Evolutionary conservation across 53 echinoderm and acorn worm genomes (phyloP), one percentile per base, ranked within the genome.

Genomic region (Luidia sarsii): DNA sequence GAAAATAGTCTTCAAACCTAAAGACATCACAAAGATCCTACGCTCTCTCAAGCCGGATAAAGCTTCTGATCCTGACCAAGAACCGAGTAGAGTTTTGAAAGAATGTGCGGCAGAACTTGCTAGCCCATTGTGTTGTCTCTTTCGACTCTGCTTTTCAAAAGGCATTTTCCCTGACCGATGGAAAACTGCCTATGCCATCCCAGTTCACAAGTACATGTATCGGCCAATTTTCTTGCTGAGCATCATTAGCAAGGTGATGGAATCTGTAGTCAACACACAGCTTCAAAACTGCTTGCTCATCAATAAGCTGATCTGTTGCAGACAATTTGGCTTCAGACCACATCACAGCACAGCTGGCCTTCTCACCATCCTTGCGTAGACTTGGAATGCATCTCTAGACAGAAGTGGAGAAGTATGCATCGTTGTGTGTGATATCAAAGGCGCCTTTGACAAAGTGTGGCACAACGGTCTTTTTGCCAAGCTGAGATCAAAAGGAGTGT

Each of bases 31-130:
- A 23, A 88, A 46, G 50, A 29, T 75, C 64, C 19, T 88, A 48
- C 33, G 27, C 21, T 13, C 65, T 2, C 67, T 83, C 6, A 4
- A 65, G 33, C 75, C 75, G 36, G 83, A 83, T 60, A 67, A 88
- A 66, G 83, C 83, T 27, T 71, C 74, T 24, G 88, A 83, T 20
- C 75, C 89, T n/a, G 89, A 89, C 30, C 24, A 77, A 33, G 62
- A 83, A 46, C 89, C 89, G 8, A 55, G 68, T 11, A 75, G 89
- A 57, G 75, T 88, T 52, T 24, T 88, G 46, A 87, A 80, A 54
- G 83, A 83, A 59, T 88, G 88, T 33, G 31, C 74, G 23, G 60
- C 88, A 35, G 75, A 67, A 66, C 68, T 88, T 37, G 83, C 83
- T 4, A 48, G 60, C 18, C 83, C 59, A 23, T 60, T 88, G 28